Conservation (phyloP, 2,113 vertebrate genomes). For the Oncorhynchus clarkii region DNA sequence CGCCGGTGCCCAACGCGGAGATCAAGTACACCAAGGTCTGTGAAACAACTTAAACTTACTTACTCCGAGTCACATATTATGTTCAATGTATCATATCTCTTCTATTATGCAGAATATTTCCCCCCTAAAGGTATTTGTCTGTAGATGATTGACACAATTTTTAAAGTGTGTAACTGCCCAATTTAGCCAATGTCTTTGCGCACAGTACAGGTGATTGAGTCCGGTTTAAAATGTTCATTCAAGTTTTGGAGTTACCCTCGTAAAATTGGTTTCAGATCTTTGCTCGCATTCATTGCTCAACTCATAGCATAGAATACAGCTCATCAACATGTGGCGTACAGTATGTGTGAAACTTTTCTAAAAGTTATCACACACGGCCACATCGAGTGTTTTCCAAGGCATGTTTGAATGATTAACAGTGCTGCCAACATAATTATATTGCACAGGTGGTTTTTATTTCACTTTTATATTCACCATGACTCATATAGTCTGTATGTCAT, state of each 20-base stretch:
- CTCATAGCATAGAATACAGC: background rate
- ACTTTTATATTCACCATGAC: background rate
- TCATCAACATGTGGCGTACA: background rate
- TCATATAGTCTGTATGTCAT: background rate
- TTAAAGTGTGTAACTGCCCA: background rate
- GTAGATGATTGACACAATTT: background rate
- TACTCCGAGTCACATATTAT: background rate
- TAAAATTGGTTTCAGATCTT: background rate
- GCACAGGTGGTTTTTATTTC: background rate
- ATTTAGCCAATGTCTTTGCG: background rate
- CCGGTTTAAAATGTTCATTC: background rate
- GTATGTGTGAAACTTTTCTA: background rate
- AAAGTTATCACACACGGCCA: background rate
- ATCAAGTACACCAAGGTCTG: constrained; percentile 97
- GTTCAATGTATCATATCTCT: background rate
- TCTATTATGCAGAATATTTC: background rate
- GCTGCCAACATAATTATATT: background rate
- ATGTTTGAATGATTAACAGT: background rate
- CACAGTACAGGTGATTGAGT: background rate
- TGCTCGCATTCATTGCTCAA: background rate
- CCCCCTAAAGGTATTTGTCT: background rate
- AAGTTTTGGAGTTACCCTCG: background rate
- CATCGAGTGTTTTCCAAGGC: background rate
- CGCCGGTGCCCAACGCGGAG: constrained; percentile 91
- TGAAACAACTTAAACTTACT: constrained; percentile 19